phyloP scores from a whole-genome alignment of 2,113 vertebrate species.

The Oryzias javanicus region DNA sequence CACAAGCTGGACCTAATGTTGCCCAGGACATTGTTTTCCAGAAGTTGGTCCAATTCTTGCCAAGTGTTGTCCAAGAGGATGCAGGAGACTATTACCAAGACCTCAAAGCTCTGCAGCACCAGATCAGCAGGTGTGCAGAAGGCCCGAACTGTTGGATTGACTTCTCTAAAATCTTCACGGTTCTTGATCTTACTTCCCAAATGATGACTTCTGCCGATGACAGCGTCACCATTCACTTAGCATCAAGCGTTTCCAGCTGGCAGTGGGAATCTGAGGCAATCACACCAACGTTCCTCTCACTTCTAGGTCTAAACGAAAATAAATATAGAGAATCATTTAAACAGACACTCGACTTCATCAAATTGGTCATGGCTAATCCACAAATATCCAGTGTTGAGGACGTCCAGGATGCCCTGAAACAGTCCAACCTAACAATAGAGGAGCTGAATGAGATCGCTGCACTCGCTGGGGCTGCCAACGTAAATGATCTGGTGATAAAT shows the following conservation, averaged over 20 bases:
- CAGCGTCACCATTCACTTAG: slow-evolving; percentile 26
- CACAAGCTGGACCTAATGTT: slow-evolving; percentile 41
- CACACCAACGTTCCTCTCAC: slow-evolving; percentile 45
- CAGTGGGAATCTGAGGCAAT: slow-evolving; percentile 31
- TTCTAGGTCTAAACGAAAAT: slow-evolving; percentile 48
- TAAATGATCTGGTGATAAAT: slow-evolving; percentile 46
- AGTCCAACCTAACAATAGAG: slow-evolving; percentile 62
- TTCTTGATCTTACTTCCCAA: slow-evolving; percentile 52
- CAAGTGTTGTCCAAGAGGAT: slow-evolving; percentile 36
- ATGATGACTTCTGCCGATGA: slow-evolving; percentile 23
- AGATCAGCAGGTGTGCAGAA: slow-evolving; percentile 42
- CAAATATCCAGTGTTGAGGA: slow-evolving; percentile 53
- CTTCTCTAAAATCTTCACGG: slow-evolving; percentile 56
- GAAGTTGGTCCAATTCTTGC: slow-evolving; percentile 51
- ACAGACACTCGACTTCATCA: slow-evolving; percentile 57
- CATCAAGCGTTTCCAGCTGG: slow-evolving; percentile 8
- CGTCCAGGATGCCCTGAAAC: slow-evolving; percentile 58
- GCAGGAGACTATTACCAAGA: slow-evolving; percentile 44
- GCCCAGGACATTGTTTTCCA: slow-evolving; percentile 46
- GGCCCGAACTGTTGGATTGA: slow-evolving; percentile 52
- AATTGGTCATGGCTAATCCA: slow-evolving; percentile 34
- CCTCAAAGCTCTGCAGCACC: slow-evolving; percentile 51
- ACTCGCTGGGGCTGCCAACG: slow-evolving; percentile 38
- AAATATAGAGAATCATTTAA: slow-evolving; percentile 34
- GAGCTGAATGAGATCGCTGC: slow-evolving; percentile 53